Evolutionary conservation across 2,888 invertebrate species (phyloP).

Genomic region (Lasius platythorax): DNA sequence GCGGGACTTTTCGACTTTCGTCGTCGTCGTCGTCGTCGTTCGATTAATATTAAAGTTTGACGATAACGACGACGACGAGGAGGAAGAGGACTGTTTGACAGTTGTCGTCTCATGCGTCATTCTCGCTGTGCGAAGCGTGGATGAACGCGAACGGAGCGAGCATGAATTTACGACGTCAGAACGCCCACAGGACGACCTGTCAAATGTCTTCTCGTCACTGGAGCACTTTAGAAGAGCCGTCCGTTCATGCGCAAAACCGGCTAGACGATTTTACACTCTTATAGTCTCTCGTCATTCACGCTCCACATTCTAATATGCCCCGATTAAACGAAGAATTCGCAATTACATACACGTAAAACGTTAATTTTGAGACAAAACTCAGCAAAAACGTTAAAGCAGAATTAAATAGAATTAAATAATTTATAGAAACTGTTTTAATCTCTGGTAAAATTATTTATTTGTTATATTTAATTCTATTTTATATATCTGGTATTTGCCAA

Average conservation of each 20-base stretch:
- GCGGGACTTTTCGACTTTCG: constrained; percentile 45
- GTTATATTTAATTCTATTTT: neutral
- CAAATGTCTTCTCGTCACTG: constrained; percentile 59
- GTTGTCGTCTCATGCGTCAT: neutral
- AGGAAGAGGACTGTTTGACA: constrained; percentile 4
- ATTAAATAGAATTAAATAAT: neutral
- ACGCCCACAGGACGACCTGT: constrained; percentile 68
- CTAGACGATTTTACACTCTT: neutral
- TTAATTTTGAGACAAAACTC: neutral
- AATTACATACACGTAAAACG: neutral
- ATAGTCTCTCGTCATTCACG: constrained; percentile 32
- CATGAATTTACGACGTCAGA: constrained; percentile 51
- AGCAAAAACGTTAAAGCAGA: neutral
- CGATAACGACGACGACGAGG: neutral
- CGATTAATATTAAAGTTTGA: neutral
- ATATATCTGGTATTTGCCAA: neutral
- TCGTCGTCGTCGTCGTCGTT: neutral
- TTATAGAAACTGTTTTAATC: neutral
- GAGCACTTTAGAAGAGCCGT: constrained; percentile 34
- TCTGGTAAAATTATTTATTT: neutral
- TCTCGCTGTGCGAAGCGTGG: neutral
- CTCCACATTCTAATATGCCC: neutral
- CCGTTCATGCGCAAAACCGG: constrained; percentile 46
- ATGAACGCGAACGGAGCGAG: neutral
- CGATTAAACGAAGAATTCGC: neutral